Evolutionary conservation across 2,113 vertebrate genomes (phyloP), one percentile per base, ranked within the genome.

Genomic region (Emydura subglobosa): DNA sequence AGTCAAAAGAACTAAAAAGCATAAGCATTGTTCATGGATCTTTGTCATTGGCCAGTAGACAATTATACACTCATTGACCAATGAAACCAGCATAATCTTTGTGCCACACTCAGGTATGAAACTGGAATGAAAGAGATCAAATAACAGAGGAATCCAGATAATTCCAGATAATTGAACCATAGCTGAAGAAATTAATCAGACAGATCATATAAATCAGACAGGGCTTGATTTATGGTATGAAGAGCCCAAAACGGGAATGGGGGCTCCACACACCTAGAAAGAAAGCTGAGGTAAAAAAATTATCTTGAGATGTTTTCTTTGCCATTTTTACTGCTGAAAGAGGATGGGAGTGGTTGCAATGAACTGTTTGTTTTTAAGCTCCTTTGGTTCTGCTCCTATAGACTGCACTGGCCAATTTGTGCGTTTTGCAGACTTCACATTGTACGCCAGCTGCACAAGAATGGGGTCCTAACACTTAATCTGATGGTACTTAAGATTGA

Each of bases 121-220:
- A 86, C 44, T 14, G 39, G 39, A 76, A 21, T 76, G 55, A 93
- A 88, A 91, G 51, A 42, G 85, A 27, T 88, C 88, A 89, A 85
- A 93, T 1, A 86, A 31, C 25, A n/a, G 9, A 31, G 34, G 65
- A n/a, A 68, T 39, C 65, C n/a, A n/a, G 34, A 39, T 68, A n/a
- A 39, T 92, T 92, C 49, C 82, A 61, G 83, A 92, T 85, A 89
- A 87, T 72, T 86, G 87, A 96, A 91, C 78, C 83, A 55, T 89
- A 95, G 94, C 29, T 94, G n/a, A 87, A 93, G 39, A 61, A 89
- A 86, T 44, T 89, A 94, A 95, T 91, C 84, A 87, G 24, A 42
- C 50, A 85, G 84, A 31, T 22, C 83, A 93, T 85, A 96, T 82
- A 96, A 88, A n/a, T n/a, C n/a, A n/a, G 72, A 76, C 22, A 76